Evolutionary conservation across 1,140 invertebrate species (phyloP), one percentile per base, ranked within the genome.

Genomic region (Cherax destructor): DNA sequence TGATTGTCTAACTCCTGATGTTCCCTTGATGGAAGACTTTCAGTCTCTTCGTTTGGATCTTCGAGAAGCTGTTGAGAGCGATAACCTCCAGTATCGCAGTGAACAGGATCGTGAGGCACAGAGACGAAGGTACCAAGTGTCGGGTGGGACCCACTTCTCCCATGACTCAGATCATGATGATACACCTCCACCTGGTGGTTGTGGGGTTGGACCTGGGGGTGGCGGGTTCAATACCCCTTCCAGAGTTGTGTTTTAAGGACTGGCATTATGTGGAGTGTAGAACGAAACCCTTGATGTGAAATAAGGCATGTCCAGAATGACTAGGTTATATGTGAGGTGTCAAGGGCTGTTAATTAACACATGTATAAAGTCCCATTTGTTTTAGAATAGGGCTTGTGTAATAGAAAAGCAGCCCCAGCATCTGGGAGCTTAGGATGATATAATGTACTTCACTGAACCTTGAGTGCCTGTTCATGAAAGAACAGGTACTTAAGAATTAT

Each of bases 21-120:
- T 94, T 13, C 80, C 93, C 2, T 76, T 92, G 9, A 89, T 92
- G 11, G 92, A 93, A 69, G 61, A 79, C 76, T 56, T 86, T 13
- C 88, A 90, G 10, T 94, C 83, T 4, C 91, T 96, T 10, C 94
- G 94, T 50, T 94, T 95, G 86, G 94, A 95, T 59, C 92, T 96
- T 3, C 94, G 94, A 79, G 94, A 95, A 41, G 90, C 95, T 9
- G 94, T 96, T 1, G 94, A 94, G 7, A 94, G 95, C 11, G 95
- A 96, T 85, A 94, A 94, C 94, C 93, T 91, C 84, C 93, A 85
- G 78, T 95, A 81, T 93, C 93, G 93, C 80, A 94, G 94, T 94
- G 95, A 91, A 49, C 86, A 92, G 83, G 81, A 88, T n/a, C 79
- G 85, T 1, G 74, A 78, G 21, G 69, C 65, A 4, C 88, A 83